These are phyloP conservation scores for Melierax canorus DNA, from an alignment of 2,113 vertebrate species.

Conservation along the genomic window DNA sequence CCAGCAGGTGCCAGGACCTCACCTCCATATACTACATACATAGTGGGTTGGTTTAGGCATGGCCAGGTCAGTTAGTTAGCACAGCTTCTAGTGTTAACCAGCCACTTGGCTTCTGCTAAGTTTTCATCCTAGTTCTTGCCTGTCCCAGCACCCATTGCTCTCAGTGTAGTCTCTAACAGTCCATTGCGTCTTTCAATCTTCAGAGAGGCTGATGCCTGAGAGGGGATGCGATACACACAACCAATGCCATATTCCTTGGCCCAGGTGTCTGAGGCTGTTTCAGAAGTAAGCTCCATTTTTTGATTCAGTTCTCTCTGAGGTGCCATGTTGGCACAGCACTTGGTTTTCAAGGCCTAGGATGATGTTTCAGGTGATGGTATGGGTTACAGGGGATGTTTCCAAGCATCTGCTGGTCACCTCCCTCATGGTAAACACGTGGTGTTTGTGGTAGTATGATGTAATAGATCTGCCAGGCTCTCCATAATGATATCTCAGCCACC, in stretches of 20 bases:
- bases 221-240: not conserved
- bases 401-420: not conserved
- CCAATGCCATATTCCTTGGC: not conserved
- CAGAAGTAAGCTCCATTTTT: not conserved
- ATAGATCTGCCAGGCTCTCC: not conserved
- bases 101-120: not conserved
- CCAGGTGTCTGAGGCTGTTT: not conserved
- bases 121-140: not conserved
- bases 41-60: not conserved
- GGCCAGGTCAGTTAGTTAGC: not conserved
- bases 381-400: not conserved
- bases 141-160: not conserved
- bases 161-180: not conserved
- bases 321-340: not conserved
- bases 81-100: not conserved
- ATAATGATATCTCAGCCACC: not conserved
- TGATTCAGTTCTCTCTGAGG: no score
- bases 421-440: no score
- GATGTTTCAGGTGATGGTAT: not conserved
- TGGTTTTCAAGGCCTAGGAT: not conserved
- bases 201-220: not conserved
- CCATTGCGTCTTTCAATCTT: not conserved
- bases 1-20: not conserved
- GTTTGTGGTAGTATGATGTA: not conserved
- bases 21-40: not conserved